Evolutionary conservation across 2,113 vertebrate genomes (phyloP), one percentile per base, ranked within the genome.

Genomic region (Murina feae): DNA sequence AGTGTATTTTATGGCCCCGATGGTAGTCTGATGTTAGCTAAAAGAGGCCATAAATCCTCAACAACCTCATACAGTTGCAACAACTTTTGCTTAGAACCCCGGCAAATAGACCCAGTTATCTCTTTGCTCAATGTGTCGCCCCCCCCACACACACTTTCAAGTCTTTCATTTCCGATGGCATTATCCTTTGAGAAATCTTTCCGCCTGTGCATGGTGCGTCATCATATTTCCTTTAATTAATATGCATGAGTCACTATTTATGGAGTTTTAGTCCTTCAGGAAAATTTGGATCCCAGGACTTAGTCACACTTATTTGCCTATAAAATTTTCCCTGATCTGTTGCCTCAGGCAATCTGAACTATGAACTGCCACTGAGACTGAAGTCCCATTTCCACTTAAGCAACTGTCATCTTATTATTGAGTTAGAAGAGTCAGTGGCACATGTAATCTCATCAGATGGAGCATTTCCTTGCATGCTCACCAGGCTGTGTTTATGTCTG

Each of bases 21-120:
- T 53, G 87, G 25, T 79, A 65, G 23, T 85, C 80, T 91, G 53
- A 65, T 78, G n/a, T 81, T 81, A 82, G 53, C 37, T 65, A n/a
- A 49, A 82, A 81, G 80, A 96, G 35, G 12, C 58, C 37, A 47
- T 87, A 82, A 74, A 88, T 96, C 35, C 82, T 49, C 35, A 39
- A 55, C 6, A 51, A 69, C 20, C 9, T 91, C 37, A 28, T 83
- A n/a, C 28, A 74, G 9, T 90, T 69, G 81, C 28, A 86, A 66
- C 51, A 86, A 39, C 72, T 87, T 93, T 91, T 94, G 44, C 85
- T 90, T 83, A 83, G 81, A 90, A 93, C 60, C 95, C 72, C 49
- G 51, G 66, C 88, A 91, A 93, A 51, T 30, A 47, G 42, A 84
- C 69, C 25, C 58, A 21, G 9, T 37, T 90, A 65, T 94, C 75